Conservation (phyloP, 2,797 vertebrate genomes). For the Pipistrellus pygmaeus region DNA sequence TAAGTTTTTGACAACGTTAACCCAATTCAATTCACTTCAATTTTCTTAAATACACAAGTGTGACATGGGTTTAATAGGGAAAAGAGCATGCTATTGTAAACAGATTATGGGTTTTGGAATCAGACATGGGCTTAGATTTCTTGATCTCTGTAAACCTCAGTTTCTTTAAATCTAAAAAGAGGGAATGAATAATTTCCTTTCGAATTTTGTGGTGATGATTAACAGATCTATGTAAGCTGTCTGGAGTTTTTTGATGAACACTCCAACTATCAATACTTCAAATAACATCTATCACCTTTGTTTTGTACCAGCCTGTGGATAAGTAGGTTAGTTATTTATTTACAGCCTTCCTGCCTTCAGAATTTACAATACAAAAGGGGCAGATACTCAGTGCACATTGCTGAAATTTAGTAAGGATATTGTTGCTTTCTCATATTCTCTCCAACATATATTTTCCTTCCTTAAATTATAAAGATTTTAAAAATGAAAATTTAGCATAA, state of each 20-base stretch:
- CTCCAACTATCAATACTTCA: not conserved
- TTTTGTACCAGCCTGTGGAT: not conserved
- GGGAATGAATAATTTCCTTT: conserved; percentile 14
- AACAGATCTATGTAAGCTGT: not conserved
- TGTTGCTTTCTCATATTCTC: not conserved
- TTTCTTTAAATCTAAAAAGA: not conserved
- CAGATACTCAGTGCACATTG: not conserved
- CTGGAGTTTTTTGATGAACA: not conserved
- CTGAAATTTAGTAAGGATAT: conserved; percentile 3
- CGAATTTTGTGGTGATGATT: not conserved
- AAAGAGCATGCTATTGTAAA: not conserved
- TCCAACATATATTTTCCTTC: not conserved
- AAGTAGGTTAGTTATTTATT: not conserved
- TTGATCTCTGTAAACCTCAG: not conserved
- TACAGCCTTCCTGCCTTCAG: not conserved
- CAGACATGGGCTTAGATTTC: not conserved
- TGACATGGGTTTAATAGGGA: not conserved
- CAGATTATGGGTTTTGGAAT: not conserved
- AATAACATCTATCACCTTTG: not conserved
- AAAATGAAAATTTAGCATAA: conserved; percentile 41
- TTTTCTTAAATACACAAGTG: conserved; percentile 21
- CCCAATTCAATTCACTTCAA: conserved; percentile 14
- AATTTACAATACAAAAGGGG: not conserved
- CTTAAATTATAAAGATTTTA: not conserved
- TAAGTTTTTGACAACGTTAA: conserved; percentile 48